phyloP scores from a whole-genome alignment of 2,797 vertebrate genomes.

The Graptemys geographica region DNA sequence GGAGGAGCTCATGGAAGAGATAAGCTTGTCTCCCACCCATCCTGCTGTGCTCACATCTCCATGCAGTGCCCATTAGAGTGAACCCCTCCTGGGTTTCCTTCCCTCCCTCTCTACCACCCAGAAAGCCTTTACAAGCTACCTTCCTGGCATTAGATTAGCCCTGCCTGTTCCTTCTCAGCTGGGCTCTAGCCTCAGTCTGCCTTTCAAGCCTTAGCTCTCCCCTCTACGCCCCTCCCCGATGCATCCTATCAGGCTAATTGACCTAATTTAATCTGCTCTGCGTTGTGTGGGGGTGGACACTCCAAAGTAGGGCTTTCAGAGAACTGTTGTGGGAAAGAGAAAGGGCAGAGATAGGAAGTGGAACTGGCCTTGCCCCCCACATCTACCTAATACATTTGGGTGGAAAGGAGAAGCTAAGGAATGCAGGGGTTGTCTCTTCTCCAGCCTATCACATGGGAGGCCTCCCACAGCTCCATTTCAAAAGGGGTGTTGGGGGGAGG shows the following conservation, averaged over 20 bases:
- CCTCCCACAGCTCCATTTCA: neutral
- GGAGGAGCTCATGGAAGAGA: neutral
- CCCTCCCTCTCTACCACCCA: neutral
- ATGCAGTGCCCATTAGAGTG: neutral
- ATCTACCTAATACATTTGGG: neutral
- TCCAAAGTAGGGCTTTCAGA: neutral
- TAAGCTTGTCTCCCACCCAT: neutral
- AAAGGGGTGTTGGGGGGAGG: neutral
- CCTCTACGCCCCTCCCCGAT: accelerated
- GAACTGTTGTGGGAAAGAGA: neutral
- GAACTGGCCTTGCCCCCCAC: accelerated
- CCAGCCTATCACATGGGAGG: neutral
- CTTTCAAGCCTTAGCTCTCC: no score
- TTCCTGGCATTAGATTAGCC: neutral
- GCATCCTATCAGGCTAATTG: no score
- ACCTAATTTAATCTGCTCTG: no score
- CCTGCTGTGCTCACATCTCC: neutral
- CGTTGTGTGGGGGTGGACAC: no score
- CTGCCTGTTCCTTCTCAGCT: neutral
- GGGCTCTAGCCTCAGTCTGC: neutral
- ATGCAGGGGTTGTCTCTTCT: neutral
- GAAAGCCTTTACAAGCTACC: neutral
- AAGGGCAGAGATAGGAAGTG: neutral
- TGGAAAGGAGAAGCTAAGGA: neutral
- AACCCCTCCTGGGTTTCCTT: neutral